Percentiles rank a stretch among this genome's conserved stretches.
phyloP scores from a whole-genome alignment of 2,888 invertebrate genomes.

The Craniophora ligustri region DNA sequence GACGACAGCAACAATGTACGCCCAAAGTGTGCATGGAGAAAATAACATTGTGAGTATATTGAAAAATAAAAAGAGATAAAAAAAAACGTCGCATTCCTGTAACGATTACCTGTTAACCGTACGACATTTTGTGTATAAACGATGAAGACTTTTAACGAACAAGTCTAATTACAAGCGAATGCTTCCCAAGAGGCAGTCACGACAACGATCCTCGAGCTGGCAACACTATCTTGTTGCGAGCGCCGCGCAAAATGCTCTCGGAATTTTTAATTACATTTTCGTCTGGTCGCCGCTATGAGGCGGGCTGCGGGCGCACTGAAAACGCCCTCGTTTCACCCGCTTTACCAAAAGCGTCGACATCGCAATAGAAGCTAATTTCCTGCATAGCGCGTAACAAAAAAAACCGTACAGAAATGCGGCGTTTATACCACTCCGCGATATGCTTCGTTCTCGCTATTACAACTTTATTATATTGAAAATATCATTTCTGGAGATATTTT shows the following conservation, averaged over 20 bases:
- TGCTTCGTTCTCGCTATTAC: constrained; percentile 63
- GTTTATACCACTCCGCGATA: constrained; percentile 70
- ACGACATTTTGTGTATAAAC: constrained; percentile 65
- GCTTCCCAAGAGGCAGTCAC: constrained; percentile 84
- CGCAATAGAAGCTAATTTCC: constrained; percentile 89
- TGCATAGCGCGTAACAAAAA: constrained; percentile 85
- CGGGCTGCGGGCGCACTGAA: constrained; percentile 77
- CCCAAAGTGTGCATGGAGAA: constrained; percentile 52
- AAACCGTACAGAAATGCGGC: constrained; percentile 83
- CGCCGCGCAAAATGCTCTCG: constrained; percentile 86
- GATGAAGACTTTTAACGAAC: constrained; percentile 79
- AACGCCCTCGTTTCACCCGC: constrained; percentile 85
- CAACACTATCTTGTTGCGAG: constrained; percentile 88
- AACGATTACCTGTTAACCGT: constrained; percentile 62
- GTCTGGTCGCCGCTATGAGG: constrained; percentile 85
- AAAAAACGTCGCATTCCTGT: constrained; percentile 64
- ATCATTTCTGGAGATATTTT: constrained; percentile 56
- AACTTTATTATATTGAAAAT: constrained; percentile 67
- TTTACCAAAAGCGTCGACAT: constrained; percentile 87
- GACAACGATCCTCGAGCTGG: constrained; percentile 81
- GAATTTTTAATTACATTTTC: constrained; percentile 89
- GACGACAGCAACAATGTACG: constrained; percentile 38
- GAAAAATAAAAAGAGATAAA: constrained; percentile 28
- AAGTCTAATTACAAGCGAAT: constrained; percentile 86
- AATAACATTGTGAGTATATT: constrained; percentile 49